These are phyloP conservation scores for Parapsyche elsis DNA, from an alignment of 1,140 invertebrate species.

Conservation along the genomic window DNA sequence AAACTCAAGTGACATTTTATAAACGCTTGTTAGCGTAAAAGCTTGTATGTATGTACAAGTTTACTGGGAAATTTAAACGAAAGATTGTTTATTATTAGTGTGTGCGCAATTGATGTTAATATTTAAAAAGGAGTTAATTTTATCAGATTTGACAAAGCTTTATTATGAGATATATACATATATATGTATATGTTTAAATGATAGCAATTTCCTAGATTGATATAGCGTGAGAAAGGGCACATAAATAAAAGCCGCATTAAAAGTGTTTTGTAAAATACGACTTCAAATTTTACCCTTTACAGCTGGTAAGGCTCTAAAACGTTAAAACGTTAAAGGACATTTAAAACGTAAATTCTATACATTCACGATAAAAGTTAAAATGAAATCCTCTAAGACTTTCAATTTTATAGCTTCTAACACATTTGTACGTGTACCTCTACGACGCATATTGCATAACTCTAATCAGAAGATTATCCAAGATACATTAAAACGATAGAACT, in stretches of 20 bases:
- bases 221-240: too few relatives aligned
- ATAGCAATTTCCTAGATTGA: neutral
- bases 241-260: neutral
- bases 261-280: slow-evolving; percentile 22
- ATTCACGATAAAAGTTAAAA: neutral
- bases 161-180: neutral
- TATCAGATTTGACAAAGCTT: too few relatives aligned
- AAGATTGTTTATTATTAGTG: too few relatives aligned
- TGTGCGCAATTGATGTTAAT: too few relatives aligned
- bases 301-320: neutral
- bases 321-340: neutral
- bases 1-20: neutral
- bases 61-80: too few relatives aligned
- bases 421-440: neutral
- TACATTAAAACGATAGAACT: neutral
- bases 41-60: too few relatives aligned
- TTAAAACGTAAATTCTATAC: neutral
- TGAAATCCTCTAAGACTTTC: neutral
- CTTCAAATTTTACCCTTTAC: slow-evolving; percentile 26
- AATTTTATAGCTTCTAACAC: neutral
- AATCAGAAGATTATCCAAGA: neutral
- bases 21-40: too few relatives aligned
- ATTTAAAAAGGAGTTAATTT: too few relatives aligned
- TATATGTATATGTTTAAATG: neutral
- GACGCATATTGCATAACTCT: too few relatives aligned